phyloP scores from a whole-genome alignment of 1,140 invertebrate genomes.

The Listronotus bonariensis region DNA sequence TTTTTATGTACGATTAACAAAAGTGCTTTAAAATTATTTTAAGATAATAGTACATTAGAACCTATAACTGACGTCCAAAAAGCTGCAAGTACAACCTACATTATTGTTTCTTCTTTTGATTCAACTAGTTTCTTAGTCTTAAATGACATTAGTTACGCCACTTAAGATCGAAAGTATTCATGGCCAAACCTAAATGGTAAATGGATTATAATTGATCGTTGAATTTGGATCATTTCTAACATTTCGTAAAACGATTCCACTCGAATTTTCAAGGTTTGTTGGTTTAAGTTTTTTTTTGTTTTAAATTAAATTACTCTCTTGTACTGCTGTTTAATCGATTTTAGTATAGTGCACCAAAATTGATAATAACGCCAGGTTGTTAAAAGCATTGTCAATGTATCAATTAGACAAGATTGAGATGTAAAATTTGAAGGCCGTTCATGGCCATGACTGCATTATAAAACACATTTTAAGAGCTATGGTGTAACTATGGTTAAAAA shows the following conservation, averaged over 20 bases:
- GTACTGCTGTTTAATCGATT: background rate
- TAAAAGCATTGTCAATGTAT: constrained; percentile 11
- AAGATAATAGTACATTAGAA: no score
- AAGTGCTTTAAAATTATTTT: no score
- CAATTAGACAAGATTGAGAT: background rate
- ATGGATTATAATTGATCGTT: background rate
- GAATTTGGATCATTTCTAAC: constrained; percentile 18
- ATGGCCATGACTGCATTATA: no score
- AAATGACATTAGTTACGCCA: constrained; percentile 13
- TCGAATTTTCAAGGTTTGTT: constrained; percentile 7
- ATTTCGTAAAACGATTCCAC: constrained; percentile 9
- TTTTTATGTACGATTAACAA: no score
- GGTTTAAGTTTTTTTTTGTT: constrained; percentile 3
- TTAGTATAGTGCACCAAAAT: background rate
- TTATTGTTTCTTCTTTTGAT: background rate
- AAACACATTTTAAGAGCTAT: no score
- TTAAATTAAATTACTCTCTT: background rate
- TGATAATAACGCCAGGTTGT: constrained; percentile 1
- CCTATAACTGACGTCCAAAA: background rate
- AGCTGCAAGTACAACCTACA: background rate
- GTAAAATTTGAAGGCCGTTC: background rate
- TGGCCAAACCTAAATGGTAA: constrained; percentile 11
- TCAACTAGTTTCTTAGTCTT: background rate
- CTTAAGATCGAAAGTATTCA: constrained; percentile 13
- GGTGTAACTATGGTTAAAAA: no score